Evolutionary conservation across 2,797 vertebrate species (phyloP).

Genomic region (Malacoraja senta): DNA sequence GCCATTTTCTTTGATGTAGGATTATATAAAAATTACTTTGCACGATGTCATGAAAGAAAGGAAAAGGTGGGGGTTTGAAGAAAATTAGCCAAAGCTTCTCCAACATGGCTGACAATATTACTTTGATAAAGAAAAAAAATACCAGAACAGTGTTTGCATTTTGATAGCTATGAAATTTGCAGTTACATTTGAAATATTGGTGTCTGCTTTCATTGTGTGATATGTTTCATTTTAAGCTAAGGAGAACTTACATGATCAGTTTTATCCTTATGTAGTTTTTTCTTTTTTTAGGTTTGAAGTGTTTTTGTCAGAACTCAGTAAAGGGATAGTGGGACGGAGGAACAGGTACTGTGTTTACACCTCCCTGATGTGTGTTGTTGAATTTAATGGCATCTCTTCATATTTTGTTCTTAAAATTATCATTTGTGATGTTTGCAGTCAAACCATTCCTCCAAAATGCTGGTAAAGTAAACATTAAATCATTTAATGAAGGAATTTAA

Average conservation of each 20-base stretch:
- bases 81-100: slow-evolving; percentile 73
- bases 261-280: slow-evolving; percentile 29
- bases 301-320: slow-evolving; percentile 10
- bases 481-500: slow-evolving; percentile 23
- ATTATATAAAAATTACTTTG: slow-evolving; percentile 48
- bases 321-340: slow-evolving; percentile 19
- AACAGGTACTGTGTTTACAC: slow-evolving; percentile 29
- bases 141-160: slow-evolving; percentile 41
- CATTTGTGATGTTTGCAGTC: neutral
- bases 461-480: neutral
- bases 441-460: neutral
- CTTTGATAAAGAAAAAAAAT: slow-evolving; percentile 48
- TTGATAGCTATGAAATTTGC: slow-evolving; percentile 40
- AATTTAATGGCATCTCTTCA: neutral
- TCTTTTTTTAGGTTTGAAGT: slow-evolving; percentile 32
- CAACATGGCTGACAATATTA: slow-evolving; percentile 84
- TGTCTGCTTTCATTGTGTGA: slow-evolving; percentile 51
- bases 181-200: slow-evolving; percentile 52
- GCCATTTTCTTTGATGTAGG: slow-evolving; percentile 45
- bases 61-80: slow-evolving; percentile 46
- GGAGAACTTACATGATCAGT: slow-evolving; percentile 40
- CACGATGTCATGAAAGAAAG: slow-evolving; percentile 56
- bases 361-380: neutral
- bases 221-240: slow-evolving; percentile 48
- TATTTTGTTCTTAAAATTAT: neutral